Evolutionary conservation across 2,113 vertebrate species (phyloP).

Genomic region (Eubucco bourcierii): DNA sequence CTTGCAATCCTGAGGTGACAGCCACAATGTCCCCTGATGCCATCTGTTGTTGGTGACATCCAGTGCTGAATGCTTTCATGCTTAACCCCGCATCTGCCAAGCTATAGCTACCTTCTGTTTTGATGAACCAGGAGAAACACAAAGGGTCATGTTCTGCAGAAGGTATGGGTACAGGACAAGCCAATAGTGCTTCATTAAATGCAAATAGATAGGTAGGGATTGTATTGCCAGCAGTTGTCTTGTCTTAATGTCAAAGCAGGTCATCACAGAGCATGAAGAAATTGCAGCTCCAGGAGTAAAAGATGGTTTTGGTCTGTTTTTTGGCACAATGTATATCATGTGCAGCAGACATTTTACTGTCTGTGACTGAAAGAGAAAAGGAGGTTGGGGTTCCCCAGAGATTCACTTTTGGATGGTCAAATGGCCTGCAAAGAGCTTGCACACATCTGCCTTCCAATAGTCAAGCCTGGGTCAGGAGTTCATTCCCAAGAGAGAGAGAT

Average conservation of each 20-base stretch:
- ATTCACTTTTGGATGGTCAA: not conserved
- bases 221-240: not conserved
- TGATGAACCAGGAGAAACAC: not conserved
- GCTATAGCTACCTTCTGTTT: not conserved
- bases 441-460: not conserved
- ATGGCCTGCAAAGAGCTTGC: not conserved
- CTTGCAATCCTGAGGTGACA: not conserved
- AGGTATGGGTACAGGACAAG: not conserved
- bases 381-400: not conserved
- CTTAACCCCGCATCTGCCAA: not conserved
- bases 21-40: not conserved
- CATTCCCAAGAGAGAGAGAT: not conserved
- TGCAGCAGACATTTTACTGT: not conserved
- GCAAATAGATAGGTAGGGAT: fast-evolving
- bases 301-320: not conserved
- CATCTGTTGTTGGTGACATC: not conserved
- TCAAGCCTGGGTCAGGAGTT: not conserved
- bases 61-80: fast-evolving
- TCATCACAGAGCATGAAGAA: not conserved
- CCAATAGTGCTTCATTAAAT: not conserved
- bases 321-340: fast-evolving
- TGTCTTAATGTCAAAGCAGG: not conserved
- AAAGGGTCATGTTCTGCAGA: not conserved
- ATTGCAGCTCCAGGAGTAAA: not conserved
- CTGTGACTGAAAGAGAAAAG: not conserved